Percentiles rank a stretch among this genome's conserved stretches.
phyloP scores from a whole-genome alignment of 2,113 vertebrate species.

The Dunckerocampus dactyliophorus region DNA sequence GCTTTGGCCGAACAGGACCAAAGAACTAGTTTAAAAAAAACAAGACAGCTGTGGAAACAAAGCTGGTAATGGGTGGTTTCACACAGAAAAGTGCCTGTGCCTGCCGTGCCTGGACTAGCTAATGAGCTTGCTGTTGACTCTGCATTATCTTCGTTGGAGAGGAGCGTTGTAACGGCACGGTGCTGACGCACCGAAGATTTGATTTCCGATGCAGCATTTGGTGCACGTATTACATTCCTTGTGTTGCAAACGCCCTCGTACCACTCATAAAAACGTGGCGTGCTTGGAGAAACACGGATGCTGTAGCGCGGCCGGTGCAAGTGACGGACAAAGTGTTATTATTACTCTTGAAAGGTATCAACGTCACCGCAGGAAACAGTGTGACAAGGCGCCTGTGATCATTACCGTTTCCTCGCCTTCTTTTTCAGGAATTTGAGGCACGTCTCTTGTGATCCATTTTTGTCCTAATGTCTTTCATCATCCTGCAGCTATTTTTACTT shows the following conservation, averaged over 20 bases:
- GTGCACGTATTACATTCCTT: not conserved
- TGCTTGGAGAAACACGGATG: not conserved
- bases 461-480: constrained; percentile 39
- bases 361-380: not conserved
- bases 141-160: constrained; percentile 4
- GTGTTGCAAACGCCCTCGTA: constrained; percentile 2
- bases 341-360: not conserved
- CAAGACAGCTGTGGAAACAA: not conserved
- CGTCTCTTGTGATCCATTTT: constrained; percentile 42
- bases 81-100: constrained; percentile 19
- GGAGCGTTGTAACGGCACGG: not conserved
- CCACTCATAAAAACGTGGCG: not conserved
- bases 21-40: not conserved
- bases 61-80: constrained; percentile 18
- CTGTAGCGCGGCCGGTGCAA: not conserved
- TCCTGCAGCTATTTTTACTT: constrained; percentile 45
- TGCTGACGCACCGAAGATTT: constrained; percentile 4
- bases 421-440: constrained; percentile 32
- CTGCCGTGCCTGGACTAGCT: constrained; percentile 23
- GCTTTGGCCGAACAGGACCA: constrained; percentile 3
- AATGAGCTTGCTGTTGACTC: constrained; percentile 32
- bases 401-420: constrained; percentile 16
- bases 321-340: constrained; percentile 11
- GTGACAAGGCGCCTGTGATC: constrained; percentile 39
- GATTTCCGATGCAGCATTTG: constrained; percentile 4